Base-by-base conservation (phyloP, 2,797 vertebrate genomes). In the Oreonectes daqikongensis region DNA sequence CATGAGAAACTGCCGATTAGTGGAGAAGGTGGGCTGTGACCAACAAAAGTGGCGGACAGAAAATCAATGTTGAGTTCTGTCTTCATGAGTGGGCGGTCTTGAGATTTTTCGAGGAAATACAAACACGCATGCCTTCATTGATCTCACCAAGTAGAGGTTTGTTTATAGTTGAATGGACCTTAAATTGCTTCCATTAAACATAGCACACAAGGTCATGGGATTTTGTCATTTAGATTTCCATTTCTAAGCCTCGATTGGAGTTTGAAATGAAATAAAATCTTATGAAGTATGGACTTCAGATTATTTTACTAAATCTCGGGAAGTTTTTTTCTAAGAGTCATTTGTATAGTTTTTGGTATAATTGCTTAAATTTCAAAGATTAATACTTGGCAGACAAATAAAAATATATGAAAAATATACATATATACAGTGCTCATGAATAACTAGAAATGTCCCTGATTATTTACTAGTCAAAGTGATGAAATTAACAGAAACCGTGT, bases 41-140 rank as follows among this genome's bases (percentile, higher is more conserved):
- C 75, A 80, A 84, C 84, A 65, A 74, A 83, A 69, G 75, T 81
- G 77, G 69, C 69, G 79, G 86, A 86, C 85, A 85, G 82, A 77
- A 89, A 89, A 87, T 90, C 89, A 83, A 92, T 92, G 70, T 59
- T 71, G 77, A 40, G 71, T 88, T 89, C 83, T 82, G 81, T 88
- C 86, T 81, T 78, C 69, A 71, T 82, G 81, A 85, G 83, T 83
- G 77, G 68, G 59, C 53, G 64, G 38, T 69, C 50, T 57, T 60
- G 50, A n/a, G 50, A 50, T 67, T 57, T 35, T 75, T 69, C 72
- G 52, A 57, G 53, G 4, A 72, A 75, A 48, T 64, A 67, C 46
- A 79, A 67, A 70, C 24, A 52, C 26, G 17, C 72, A 74, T 40
- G 52, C 50, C 69, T 71, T 26, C 55, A 75, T 75, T 75, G 35